Base-by-base conservation (phyloP, 2,888 invertebrate genomes). In the Anaspis maculata region DNA sequence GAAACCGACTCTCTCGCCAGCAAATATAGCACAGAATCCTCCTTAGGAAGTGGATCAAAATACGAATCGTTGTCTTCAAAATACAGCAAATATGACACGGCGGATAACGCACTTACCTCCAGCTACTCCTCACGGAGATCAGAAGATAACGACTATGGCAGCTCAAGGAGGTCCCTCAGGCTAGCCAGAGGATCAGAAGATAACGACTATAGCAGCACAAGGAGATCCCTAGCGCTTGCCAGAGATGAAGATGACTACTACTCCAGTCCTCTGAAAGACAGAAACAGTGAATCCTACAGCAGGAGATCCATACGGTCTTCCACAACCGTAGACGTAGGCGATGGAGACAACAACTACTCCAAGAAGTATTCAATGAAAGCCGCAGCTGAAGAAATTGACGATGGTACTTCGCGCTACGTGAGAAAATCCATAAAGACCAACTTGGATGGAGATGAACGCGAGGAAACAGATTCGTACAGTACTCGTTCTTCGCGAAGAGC, bases 331-430 rank as follows among this genome's bases (percentile, higher is more conserved):
- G 42, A 39, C 14, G 38, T 38, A 10, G 39, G 41, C 16, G 37
- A 44, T 11, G 52, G 43, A 12, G 51, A 52, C 29, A 48, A 48
- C 15, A 56, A 52, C 27, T 39, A 40, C 27, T 58, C 52, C 22
- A 46, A 46, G 3, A 54, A 46, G 41, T 48, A 52, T 34, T 48
- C 50, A 2, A 42, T 54, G 2, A 44, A 46, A 15, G 41, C 51
- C 2, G 37, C 48, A n/a, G 34, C 50, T 6, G 57, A 57, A 41
- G 49, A 48, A 7, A 41, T 51, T 13, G 57, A 57, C 13, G 59
- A 57, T 33, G 55, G 53, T 16, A 57, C 60, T 29, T 46, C 49
- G n/a, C 51, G 54, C 30, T 45, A 47, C 1, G 40, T 56, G n/a
- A 49, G 52, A 39, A 55, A 48, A 41, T 51, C 54, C 0, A 37